Percentiles rank a stretch among this genome's conserved stretches.
Evolutionary conservation across 2,888 invertebrate genomes (phyloP).

Genomic region (Strigamia maritima): DNA sequence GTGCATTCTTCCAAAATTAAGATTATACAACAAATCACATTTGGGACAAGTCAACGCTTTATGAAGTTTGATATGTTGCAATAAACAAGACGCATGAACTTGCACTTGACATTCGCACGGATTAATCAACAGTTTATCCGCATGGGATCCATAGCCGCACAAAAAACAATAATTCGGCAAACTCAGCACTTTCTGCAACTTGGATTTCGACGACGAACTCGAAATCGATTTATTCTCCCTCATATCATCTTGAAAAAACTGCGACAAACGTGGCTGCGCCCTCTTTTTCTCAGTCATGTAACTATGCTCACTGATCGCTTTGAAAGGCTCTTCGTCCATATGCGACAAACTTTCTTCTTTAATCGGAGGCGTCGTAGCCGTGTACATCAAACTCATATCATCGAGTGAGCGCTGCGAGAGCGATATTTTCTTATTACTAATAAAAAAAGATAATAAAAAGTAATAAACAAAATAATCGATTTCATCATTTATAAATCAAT

Average conservation of each 20-base stretch:
- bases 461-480: no score
- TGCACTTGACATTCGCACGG: background rate
- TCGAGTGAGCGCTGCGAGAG: background rate
- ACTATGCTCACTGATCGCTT: background rate
- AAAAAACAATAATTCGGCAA: background rate
- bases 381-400: background rate
- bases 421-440: no score
- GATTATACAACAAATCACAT: background rate
- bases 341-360: background rate
- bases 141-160: background rate
- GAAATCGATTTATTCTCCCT: background rate
- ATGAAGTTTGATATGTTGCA: background rate
- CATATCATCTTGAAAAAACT: background rate
- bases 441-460: no score
- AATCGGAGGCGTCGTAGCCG: background rate
- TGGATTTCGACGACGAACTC: background rate
- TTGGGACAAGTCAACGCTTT: background rate
- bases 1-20: background rate
- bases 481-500: no score
- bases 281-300: background rate
- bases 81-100: background rate
- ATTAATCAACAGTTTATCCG: background rate
- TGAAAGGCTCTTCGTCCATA: background rate
- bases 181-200: background rate
- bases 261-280: background rate